A percentile compares a stretch with the other conserved stretches of the same genome.
Conservation (phyloP, 2,888 invertebrate genomes). For the Gastracanthus pulcherrimus region DNA sequence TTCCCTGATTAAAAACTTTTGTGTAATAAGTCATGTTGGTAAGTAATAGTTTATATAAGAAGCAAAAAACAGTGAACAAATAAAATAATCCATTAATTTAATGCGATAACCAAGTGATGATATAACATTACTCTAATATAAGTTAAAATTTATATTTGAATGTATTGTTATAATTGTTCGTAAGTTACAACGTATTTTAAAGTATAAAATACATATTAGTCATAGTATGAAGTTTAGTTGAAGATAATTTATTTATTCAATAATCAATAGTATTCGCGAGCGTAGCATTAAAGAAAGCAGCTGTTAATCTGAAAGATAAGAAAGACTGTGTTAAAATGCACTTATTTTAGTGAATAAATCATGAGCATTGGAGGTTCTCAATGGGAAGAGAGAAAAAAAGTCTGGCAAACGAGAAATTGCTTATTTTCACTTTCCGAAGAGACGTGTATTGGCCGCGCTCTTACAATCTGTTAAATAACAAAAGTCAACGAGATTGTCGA, state of each 20-base stretch:
- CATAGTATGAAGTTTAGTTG: not conserved
- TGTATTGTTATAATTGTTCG: no score
- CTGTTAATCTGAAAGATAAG: constrained; percentile 17
- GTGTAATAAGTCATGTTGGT: no score
- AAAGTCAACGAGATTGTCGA: constrained; percentile 44
- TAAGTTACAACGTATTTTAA: no score
- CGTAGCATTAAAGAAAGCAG: not conserved
- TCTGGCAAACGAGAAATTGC: constrained; percentile 11
- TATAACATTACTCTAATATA: no score
- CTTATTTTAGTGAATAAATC: constrained; percentile 38
- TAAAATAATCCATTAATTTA: no score
- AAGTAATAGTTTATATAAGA: no score
- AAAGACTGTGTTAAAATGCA: constrained; percentile 9
- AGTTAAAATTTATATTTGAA: no score
- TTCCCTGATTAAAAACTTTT: no score
- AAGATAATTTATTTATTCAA: not conserved
- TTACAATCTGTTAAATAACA: constrained; percentile 36
- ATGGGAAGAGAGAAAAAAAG: no score
- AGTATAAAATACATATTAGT: no score
- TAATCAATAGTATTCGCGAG: not conserved
- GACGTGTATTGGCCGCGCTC: not conserved
- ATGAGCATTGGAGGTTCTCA: not conserved
- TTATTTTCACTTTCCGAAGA: constrained; percentile 34
- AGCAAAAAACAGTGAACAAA: no score
- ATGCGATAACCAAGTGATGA: no score